Evolutionary conservation across 2,113 vertebrate genomes (phyloP), one percentile per base, ranked within the genome.

Genomic region (Dipodomys merriami): DNA sequence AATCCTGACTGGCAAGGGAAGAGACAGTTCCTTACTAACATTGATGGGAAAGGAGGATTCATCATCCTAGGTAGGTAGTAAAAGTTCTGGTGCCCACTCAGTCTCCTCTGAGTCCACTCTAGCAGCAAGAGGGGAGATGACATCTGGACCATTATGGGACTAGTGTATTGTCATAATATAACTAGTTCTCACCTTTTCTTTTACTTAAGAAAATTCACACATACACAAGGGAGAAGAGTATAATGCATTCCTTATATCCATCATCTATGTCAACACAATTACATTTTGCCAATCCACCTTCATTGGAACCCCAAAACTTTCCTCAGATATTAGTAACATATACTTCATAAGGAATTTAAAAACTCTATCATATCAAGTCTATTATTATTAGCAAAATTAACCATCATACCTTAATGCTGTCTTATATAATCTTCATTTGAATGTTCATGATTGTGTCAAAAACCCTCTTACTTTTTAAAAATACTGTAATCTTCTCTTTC

Each of bases 351-450:
- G 27, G 39, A 90, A 94, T 83, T 92, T 9, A 1, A 89, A 88
- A 83, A 74, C 44, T 64, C 2, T 10, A 64, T 62, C 30, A 67
- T 64, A 53, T 88, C 29, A 76, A 80, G 74, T 84, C 4, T 60
- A 81, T 86, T 35, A 44, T 71, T 53, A 15, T 80, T 72, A 91
- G 22, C 20, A 91, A 92, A 94, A 93, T 79, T 64, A 86, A 46
- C 79, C 29, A 87, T 73, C 76, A 80, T 35, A 93, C 30, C n/a
- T 72, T 67, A 68, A 46, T 68, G 60, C 72, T 13, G 85, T 90
- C 86, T 92, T 88, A 73, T 46, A 76, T 69, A 68, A 22, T 94
- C 67, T 76, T 94, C 7, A 76, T 89, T 94, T 67, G 69, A 39
- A 91, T 88, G 65, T 93, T 93, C 35, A 88, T 78, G 13, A 90